Percentiles rank a stretch among this genome's conserved stretches.
Evolutionary conservation across 2,888 invertebrate genomes (phyloP).

Genomic region (Eupeodes luniger): DNA sequence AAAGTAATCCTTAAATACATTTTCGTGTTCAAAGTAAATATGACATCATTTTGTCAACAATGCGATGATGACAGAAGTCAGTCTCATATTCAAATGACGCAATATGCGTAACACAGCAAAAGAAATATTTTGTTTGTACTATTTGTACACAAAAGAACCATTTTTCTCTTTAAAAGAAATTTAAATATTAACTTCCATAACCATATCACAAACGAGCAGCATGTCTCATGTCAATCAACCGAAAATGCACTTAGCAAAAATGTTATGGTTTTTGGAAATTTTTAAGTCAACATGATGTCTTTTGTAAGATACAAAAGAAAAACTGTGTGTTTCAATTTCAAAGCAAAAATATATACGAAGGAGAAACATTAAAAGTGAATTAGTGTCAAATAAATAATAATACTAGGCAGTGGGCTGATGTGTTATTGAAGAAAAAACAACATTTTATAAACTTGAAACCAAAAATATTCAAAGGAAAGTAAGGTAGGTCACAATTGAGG

Average conservation of each 20-base stretch:
- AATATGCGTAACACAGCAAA: background rate
- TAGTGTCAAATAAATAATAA: too few species aligned
- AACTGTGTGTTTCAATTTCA: background rate
- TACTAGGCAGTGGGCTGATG: too few species aligned
- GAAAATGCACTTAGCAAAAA: conserved; percentile 15
- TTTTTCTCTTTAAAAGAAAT: background rate
- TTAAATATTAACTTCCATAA: conserved; percentile 4
- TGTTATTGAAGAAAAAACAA: too few species aligned
- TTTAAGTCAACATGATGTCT: background rate
- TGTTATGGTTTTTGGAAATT: background rate
- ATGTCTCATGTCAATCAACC: conserved; percentile 23
- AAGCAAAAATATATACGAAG: background rate
- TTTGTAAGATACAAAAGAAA: background rate
- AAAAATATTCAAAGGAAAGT: too few species aligned
- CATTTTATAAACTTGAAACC: too few species aligned
- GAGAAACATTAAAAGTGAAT: background rate
- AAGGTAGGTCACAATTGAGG: too few species aligned
- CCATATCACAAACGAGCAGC: background rate
- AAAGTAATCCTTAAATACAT: background rate
- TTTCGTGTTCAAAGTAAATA: conserved; percentile 1
- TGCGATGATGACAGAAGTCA: background rate
- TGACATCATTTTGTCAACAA: conserved; percentile 7
- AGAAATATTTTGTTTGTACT: too few species aligned
- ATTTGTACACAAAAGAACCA: background rate
- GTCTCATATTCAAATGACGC: background rate